A percentile compares a stretch with the other conserved stretches of the same genome.
phyloP scores from a whole-genome alignment of 2,113 vertebrate genomes.

The Ptyas mucosa region DNA sequence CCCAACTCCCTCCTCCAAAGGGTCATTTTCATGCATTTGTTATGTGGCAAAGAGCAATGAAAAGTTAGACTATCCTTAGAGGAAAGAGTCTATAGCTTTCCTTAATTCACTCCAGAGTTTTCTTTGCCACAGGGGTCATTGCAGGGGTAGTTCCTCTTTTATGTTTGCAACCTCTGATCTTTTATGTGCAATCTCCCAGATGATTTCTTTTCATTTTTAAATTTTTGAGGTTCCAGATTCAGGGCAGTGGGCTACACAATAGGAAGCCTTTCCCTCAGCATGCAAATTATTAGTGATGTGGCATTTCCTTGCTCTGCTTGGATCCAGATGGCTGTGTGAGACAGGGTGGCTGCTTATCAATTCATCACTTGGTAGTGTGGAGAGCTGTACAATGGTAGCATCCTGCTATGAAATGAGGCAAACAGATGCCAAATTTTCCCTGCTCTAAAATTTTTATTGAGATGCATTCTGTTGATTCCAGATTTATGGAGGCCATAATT shows the following conservation, averaged over 20 bases:
- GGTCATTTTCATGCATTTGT: background rate
- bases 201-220: background rate
- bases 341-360: background rate
- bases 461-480: background rate
- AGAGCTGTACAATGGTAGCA: background rate
- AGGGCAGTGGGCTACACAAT: background rate
- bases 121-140: background rate
- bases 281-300: slow-evolving; percentile 1
- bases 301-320: slow-evolving; percentile 1
- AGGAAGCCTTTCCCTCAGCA: background rate
- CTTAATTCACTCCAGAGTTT: slow-evolving; percentile 15
- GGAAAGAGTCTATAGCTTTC: background rate
- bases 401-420: background rate
- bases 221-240: background rate
- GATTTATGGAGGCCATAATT: background rate
- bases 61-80: background rate
- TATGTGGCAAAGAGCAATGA: background rate
- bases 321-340: slow-evolving; percentile 7
- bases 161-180: slow-evolving; percentile 7
- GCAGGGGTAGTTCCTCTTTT: slow-evolving; percentile 1
- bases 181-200: background rate
- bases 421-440: background rate
- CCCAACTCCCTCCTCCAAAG: background rate
- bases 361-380: background rate
- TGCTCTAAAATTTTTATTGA: background rate